Conservation (phyloP, 2,797 vertebrate species). For the Urocyon cinereoargenteus region DNA sequence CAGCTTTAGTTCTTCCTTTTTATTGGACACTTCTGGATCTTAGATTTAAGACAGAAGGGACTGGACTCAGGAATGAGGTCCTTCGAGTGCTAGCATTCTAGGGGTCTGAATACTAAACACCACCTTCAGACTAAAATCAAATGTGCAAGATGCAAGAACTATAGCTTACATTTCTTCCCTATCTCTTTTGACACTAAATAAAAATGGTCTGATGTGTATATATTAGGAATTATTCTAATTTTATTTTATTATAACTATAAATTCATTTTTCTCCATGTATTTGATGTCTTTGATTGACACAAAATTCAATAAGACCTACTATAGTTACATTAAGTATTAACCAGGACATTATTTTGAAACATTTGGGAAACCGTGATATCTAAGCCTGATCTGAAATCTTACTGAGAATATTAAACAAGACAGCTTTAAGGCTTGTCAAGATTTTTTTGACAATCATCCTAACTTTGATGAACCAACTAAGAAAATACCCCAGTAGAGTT, state of each 20-base stretch:
- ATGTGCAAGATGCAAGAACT: not conserved
- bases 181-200: conserved; percentile 58
- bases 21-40: not conserved
- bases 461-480: conserved; percentile 53
- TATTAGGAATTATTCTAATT: conserved; percentile 60
- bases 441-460: conserved; percentile 74
- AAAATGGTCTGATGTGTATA: conserved; percentile 70
- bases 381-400: conserved; percentile 66
- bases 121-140: not conserved
- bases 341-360: conserved; percentile 69
- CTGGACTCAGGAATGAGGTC: not conserved
- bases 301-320: conserved; percentile 69
- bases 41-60: not conserved
- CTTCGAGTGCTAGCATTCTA: not conserved
- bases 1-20: not conserved
- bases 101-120: not conserved
- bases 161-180: not conserved
- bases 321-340: conserved; percentile 72
- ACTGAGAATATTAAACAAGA: conserved; percentile 57
- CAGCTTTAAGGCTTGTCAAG: conserved; percentile 62
- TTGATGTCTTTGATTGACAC: conserved; percentile 61
- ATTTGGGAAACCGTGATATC: conserved; percentile 45
- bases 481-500: conserved; percentile 21
- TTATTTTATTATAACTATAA: conserved; percentile 60
- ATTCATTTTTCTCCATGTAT: conserved; percentile 65